Conservation (phyloP, 2,113 vertebrate species). For the Sander lucioperca region DNA sequence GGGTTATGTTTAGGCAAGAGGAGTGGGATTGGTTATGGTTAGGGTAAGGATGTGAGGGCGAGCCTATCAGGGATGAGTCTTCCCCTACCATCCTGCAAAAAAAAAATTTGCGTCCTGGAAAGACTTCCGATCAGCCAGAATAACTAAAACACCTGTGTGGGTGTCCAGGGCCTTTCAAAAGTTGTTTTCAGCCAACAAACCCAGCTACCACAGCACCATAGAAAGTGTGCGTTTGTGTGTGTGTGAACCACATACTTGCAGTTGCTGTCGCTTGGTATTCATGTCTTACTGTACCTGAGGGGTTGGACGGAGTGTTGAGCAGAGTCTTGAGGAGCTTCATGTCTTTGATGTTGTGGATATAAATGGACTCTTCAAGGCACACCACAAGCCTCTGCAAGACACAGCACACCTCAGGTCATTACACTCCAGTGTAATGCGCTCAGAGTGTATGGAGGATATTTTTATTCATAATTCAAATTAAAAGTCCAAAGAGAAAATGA, state of each 20-base stretch:
- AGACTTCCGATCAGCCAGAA: too few species aligned
- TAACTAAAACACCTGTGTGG: too few species aligned
- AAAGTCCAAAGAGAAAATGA: too few species aligned
- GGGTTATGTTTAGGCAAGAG: too few species aligned
- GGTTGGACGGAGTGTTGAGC: constrained; percentile 88
- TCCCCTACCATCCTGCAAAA: too few species aligned
- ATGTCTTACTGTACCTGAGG: constrained; percentile 82
- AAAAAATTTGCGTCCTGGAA: too few species aligned
- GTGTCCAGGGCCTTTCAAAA: too few species aligned
- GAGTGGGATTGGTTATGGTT: too few species aligned
- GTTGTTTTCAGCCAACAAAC: not conserved
- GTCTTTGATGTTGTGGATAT: constrained; percentile 96
- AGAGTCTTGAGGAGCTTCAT: constrained; percentile 96
- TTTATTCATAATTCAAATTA: too few species aligned
- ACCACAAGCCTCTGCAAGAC: constrained; percentile 89
- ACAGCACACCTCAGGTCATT: constrained; percentile 2
- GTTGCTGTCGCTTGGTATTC: not conserved
- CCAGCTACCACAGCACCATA: not conserved
- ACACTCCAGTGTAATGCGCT: not conserved
- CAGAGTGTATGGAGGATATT: not conserved
- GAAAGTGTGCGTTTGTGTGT: not conserved
- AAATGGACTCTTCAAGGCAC: constrained; percentile 91
- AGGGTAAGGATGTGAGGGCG: too few species aligned
- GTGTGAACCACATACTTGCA: not conserved
- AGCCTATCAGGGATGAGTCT: too few species aligned